These are phyloP conservation scores for Polietes domitor DNA, from an alignment of 2,888 invertebrate species.

Conservation along the genomic window DNA sequence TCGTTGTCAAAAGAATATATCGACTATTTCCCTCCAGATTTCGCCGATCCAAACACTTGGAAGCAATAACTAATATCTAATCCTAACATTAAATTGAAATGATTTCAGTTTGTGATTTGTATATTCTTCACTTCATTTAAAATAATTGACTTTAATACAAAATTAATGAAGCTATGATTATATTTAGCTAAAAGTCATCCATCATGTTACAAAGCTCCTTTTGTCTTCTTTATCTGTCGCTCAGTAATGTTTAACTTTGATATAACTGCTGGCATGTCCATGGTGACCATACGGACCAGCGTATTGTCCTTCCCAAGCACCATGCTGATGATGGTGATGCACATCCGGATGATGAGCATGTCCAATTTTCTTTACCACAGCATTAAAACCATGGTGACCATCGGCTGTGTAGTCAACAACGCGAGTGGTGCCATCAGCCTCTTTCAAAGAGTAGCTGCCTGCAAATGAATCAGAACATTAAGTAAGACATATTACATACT, in stretches of 20 bases:
- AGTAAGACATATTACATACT: not conserved
- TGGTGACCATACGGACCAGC: not conserved
- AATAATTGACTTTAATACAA: no score
- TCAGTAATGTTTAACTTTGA: not conserved
- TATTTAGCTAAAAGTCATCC: no score
- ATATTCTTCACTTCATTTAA: no score
- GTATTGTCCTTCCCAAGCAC: not conserved
- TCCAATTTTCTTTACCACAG: constrained; percentile 31
- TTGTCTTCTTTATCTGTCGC: no score
- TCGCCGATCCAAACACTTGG: no score
- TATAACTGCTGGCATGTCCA: not conserved
- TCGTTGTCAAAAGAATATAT: no score
- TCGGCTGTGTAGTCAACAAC: constrained; percentile 33
- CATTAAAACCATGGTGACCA: constrained; percentile 27
- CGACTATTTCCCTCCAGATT: no score
- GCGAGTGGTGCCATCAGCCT: constrained; percentile 41
- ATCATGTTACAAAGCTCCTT: no score
- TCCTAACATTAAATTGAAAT: no score
- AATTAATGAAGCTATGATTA: no score
- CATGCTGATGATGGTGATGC: constrained; percentile 68
- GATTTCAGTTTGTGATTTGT: no score
- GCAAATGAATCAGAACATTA: not conserved
- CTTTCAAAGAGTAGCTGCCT: constrained; percentile 38
- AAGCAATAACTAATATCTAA: no score
- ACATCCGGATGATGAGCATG: constrained; percentile 65